phyloP scores from a whole-genome alignment of 2,888 invertebrate species.

The Fragum whitleyi region DNA sequence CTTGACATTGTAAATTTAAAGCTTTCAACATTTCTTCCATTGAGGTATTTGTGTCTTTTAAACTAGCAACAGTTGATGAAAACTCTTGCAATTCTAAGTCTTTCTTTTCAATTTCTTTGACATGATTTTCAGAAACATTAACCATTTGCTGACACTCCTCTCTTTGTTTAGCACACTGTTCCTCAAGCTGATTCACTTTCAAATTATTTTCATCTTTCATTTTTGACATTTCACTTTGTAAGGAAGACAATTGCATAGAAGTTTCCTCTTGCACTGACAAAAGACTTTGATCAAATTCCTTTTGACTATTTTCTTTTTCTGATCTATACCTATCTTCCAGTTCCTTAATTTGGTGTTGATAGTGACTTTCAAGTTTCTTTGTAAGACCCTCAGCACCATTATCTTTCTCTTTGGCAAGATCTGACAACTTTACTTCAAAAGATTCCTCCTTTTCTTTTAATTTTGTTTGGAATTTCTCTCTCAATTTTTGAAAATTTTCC shows the following conservation, averaged over 20 bases:
- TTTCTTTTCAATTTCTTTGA: slow-evolving; percentile 71
- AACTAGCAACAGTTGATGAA: slow-evolving; percentile 52
- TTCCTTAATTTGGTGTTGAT: slow-evolving; percentile 70
- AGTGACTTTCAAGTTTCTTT: slow-evolving; percentile 67
- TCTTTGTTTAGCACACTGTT: slow-evolving; percentile 21
- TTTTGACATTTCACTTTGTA: slow-evolving; percentile 38
- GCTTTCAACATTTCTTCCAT: slow-evolving; percentile 78
- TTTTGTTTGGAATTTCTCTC: slow-evolving; percentile 76
- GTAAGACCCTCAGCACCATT: slow-evolving; percentile 71
- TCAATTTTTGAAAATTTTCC: slow-evolving; percentile 76
- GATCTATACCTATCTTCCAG: slow-evolving; percentile 66
- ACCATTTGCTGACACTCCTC: slow-evolving; percentile 49
- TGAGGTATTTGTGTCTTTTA: slow-evolving; percentile 67
- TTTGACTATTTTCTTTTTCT: slow-evolving; percentile 56
- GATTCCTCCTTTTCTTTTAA: slow-evolving; percentile 76
- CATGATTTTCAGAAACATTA: slow-evolving; percentile 67
- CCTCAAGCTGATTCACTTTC: slow-evolving; percentile 39
- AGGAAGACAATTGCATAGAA: slow-evolving; percentile 12
- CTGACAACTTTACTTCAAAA: slow-evolving; percentile 72
- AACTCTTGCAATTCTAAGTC: slow-evolving; percentile 57
- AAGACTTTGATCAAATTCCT: slow-evolving; percentile 69
- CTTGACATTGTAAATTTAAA: slow-evolving; percentile 68
- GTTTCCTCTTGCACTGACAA: slow-evolving; percentile 24
- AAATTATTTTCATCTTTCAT: slow-evolving; percentile 37
- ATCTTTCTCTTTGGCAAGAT: slow-evolving; percentile 77